These are phyloP conservation scores for Thereuonema tuberculata DNA, from an alignment of 1,140 invertebrate species.

Conservation along the genomic window DNA sequence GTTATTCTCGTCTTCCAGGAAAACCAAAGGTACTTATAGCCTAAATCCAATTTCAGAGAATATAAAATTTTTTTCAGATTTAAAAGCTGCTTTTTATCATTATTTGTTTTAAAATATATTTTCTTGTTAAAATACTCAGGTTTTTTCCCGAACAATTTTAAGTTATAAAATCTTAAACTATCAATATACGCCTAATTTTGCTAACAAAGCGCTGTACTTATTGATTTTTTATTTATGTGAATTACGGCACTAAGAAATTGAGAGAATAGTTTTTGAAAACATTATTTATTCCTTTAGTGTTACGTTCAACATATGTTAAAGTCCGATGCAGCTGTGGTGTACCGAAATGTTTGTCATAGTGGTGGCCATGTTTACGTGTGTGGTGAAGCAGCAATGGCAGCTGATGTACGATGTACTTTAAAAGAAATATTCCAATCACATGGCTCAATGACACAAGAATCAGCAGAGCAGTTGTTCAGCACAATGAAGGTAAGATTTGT, in stretches of 20 bases:
- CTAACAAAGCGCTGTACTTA: background rate
- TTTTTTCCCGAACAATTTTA: background rate
- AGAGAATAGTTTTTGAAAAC: background rate
- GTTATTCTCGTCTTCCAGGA: conserved; percentile 26
- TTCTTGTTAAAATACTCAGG: background rate
- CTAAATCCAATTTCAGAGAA: too few relatives aligned
- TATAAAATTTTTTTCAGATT: too few relatives aligned
- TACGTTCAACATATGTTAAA: conserved; percentile 31
- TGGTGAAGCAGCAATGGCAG: conserved; percentile 22
- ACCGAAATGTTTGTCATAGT: conserved; percentile 21
- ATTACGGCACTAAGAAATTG: background rate
- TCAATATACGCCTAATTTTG: background rate
- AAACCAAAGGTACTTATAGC: conserved; percentile 24
- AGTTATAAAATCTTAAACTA: background rate
- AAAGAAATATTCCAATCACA: conserved; percentile 51
- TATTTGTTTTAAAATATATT: background rate
- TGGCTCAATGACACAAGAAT: conserved; percentile 58
- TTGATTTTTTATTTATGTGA: background rate
- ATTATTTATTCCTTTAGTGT: conserved; percentile 19
- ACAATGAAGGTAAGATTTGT: conserved; percentile 60
- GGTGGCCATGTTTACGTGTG: conserved; percentile 34
- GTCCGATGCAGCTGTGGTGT: conserved; percentile 22
- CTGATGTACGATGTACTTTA: conserved; percentile 14
- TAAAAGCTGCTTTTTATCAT: too few relatives aligned
- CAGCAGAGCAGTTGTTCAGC: conserved; percentile 73